Evolutionary conservation across 2,888 invertebrate genomes (phyloP).

Genomic region (Protophormia terraenovae): DNA sequence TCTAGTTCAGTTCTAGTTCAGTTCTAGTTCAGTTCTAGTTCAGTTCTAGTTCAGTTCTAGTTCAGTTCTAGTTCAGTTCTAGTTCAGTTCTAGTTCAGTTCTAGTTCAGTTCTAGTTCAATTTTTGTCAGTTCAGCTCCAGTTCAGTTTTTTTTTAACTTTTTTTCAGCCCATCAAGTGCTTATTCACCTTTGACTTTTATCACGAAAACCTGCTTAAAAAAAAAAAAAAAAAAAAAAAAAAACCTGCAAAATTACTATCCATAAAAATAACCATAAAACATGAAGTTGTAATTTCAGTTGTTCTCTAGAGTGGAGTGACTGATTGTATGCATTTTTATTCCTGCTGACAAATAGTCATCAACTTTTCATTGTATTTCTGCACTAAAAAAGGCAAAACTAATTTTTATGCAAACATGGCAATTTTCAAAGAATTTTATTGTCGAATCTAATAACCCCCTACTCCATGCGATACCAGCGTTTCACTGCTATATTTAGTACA

Average conservation of each 20-base stretch:
- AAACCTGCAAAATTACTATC: constrained; percentile 41
- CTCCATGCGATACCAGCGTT: not conserved
- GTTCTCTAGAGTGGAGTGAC: not conserved
- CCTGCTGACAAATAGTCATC: constrained; percentile 28
- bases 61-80: not conserved
- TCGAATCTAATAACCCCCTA: not conserved
- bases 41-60: not conserved
- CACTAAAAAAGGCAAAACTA: not conserved
- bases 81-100: not conserved
- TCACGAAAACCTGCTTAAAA: not conserved
- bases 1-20: not conserved
- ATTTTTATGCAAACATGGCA: constrained; percentile 53
- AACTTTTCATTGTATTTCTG: constrained; percentile 12
- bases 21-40: not conserved
- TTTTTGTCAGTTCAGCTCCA: not conserved
- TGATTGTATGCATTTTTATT: not conserved
- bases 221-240: not conserved
- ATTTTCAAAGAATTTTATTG: constrained; percentile 59
- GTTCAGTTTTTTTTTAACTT: not conserved
- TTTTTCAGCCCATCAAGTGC: too few species aligned
- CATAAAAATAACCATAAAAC: constrained; percentile 57
- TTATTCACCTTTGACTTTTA: not conserved
- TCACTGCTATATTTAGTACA: not conserved
- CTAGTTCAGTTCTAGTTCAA: not conserved
- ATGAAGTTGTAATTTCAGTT: constrained; percentile 56